These are phyloP conservation scores for Hoplias malabaricus DNA, from an alignment of 2,113 vertebrate genomes.

Conservation along the genomic window DNA sequence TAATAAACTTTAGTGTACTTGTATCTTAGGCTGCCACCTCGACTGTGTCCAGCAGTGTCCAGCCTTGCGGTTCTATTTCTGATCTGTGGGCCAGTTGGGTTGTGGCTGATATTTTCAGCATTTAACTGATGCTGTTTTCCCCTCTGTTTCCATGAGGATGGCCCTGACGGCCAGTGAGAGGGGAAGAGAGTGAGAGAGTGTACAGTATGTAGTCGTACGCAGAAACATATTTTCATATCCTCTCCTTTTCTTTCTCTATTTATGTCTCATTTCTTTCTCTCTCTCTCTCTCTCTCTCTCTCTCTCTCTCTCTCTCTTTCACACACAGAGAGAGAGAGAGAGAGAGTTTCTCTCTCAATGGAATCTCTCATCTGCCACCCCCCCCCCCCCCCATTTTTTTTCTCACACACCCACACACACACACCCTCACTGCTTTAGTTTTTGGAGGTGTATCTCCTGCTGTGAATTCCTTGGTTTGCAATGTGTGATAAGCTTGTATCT, in stretches of 20 bases:
- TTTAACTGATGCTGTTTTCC: conserved; percentile 56
- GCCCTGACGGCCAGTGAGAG: conserved; percentile 55
- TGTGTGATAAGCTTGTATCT: conserved; percentile 45
- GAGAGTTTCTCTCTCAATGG: no score
- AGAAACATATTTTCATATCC: conserved; percentile 31
- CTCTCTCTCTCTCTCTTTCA: no score
- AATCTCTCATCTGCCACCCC: no score
- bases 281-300: no score
- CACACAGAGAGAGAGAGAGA: no score
- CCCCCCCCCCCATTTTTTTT: conserved; percentile 19
- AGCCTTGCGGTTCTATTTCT: conserved; percentile 53
- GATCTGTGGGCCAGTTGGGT: conserved; percentile 38
- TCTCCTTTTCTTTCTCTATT: background rate
- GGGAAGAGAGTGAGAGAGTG: conserved; percentile 54
- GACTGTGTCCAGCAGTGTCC: background rate
- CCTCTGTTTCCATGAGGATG: conserved; percentile 56
- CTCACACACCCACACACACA: conserved; percentile 22
- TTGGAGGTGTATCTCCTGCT: background rate
- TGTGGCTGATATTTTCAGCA: conserved; percentile 61
- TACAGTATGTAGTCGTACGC: conserved; percentile 49
- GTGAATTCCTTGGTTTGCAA: conserved; percentile 7
- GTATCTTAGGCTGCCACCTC: background rate
- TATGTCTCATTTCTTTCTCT: no score
- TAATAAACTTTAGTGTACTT: background rate
- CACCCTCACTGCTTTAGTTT: background rate